A percentile compares a stretch with the other conserved stretches of the same genome.
Evolutionary conservation across 2,888 invertebrate genomes (phyloP).

Genomic region (Myopa tessellatipennis): DNA sequence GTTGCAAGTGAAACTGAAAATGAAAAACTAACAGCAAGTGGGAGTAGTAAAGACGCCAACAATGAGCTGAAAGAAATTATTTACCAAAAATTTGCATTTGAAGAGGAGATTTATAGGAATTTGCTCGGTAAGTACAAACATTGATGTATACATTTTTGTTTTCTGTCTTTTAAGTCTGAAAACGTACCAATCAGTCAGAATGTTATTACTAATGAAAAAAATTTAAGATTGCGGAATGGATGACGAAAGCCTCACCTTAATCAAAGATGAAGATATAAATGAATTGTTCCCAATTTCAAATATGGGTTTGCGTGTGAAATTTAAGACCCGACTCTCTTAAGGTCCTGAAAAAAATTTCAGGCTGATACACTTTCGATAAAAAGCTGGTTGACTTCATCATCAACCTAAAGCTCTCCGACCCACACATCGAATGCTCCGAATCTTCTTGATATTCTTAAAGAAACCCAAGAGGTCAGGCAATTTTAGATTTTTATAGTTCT

Average conservation of each 20-base stretch:
- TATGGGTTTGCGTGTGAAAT: conserved; percentile 18
- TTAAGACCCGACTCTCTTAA: conserved; percentile 14
- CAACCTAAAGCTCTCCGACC: not conserved
- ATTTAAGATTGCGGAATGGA: conserved; percentile 19
- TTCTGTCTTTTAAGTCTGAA: conserved; percentile 1
- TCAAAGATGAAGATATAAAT: conserved; percentile 17
- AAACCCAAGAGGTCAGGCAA: not conserved
- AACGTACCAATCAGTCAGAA: not conserved
- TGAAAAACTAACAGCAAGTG: no score
- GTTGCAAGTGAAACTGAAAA: no score
- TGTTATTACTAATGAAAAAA: conserved; percentile 10
- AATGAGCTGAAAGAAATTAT: conserved; percentile 1
- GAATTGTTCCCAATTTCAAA: conserved; percentile 19
- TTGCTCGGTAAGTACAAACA: not conserved
- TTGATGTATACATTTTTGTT: not conserved
- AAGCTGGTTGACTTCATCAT: conserved; percentile 1
- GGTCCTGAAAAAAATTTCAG: conserved; percentile 5
- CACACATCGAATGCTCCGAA: conserved; percentile 2
- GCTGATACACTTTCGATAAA: conserved; percentile 5
- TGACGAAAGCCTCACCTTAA: conserved; percentile 9
- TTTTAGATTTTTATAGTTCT: conserved; percentile 1
- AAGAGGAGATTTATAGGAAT: conserved; percentile 1
- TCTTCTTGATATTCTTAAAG: conserved; percentile 21
- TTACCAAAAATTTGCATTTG: not conserved
- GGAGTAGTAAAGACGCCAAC: not conserved